Evolutionary conservation across 2,113 vertebrate species (phyloP), one percentile per base, ranked within the genome.

Genomic region (Octodon degus): DNA sequence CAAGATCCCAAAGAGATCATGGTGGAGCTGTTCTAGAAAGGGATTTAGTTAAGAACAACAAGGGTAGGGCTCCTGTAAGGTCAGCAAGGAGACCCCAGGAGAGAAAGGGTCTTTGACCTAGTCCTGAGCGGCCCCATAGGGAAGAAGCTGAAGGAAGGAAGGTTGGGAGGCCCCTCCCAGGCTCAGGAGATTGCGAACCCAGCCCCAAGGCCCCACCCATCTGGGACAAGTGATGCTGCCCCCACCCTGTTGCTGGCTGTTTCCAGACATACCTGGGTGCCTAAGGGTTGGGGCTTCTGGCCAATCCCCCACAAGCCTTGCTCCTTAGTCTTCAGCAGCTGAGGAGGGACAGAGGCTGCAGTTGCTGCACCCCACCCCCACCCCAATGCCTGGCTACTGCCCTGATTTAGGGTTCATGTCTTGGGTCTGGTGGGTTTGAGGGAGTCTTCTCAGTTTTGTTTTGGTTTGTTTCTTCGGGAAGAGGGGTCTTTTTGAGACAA

Each of bases 311-410:
- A 50, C 1, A 7, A 25, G 24, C 87, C 5, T n/a, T 70, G 68
- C 16, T 70, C 34, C 68, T 70, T 11, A 53, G 72, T n/a, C 20
- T 43, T 72, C n/a, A 1, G 4, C 19, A 63, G 25, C 43, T 22
- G 3, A 2, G 11, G 17, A 27, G 1, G 11, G 58, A 0, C 16
- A 40, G 0, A 60, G 63, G 13, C 7, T 13, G 25, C 0, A 30
- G 25, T 27, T 79, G 47, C 16, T 32, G 25, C 1, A 47, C 70
- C 37, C 70, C 19, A 22, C 76, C 27, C 5, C 25, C 43, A 43
- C 76, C 16, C 43, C 37, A 43, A 27, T 0, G 24, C 25, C n/a
- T 76, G 83, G 60, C 63, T 5, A 0, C 55, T 2, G 0, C 4
- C 76, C 27, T 47, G n/a, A 77, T 32, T 30, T 50, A 43, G 40